A percentile compares a stretch with the other conserved stretches of the same genome.
phyloP scores from a whole-genome alignment of 1,140 invertebrate genomes.

The Linepithema humile region DNA sequence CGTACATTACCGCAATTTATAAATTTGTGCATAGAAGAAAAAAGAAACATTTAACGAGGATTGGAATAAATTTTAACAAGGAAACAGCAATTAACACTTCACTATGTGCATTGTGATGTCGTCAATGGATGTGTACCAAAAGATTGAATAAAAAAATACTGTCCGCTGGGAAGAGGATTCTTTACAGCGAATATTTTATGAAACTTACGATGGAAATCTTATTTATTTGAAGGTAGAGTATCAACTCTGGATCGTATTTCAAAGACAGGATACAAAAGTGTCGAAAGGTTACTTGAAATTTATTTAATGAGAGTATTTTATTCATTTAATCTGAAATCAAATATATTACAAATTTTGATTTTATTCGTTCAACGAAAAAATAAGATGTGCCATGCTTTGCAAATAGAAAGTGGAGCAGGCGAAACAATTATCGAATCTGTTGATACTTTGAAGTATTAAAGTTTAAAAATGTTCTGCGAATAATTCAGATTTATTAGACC shows the following conservation, averaged over 20 bases:
- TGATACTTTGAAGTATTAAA: neutral
- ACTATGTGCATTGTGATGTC: constrained; percentile 40
- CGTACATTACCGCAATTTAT: constrained; percentile 14
- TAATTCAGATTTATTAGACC: neutral
- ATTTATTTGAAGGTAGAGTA: neutral
- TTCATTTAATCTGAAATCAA: neutral
- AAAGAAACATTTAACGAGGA: constrained; percentile 6
- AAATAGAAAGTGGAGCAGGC: neutral
- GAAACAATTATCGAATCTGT: neutral
- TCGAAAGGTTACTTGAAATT: neutral
- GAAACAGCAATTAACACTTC: constrained; percentile 18
- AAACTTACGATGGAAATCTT: constrained; percentile 12
- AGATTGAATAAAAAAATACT: constrained; percentile 39
- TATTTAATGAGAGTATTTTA: too few species aligned
- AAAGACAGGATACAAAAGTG: neutral
- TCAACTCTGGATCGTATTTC: neutral
- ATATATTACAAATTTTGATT: neutral
- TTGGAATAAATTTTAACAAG: neutral
- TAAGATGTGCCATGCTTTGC: neutral
- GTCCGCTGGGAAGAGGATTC: constrained; percentile 14
- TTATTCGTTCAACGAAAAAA: neutral
- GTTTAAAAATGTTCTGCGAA: neutral
- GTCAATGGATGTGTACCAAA: constrained; percentile 47
- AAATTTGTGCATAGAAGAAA: neutral
- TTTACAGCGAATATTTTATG: neutral